Evolutionary conservation across 2,888 invertebrate species (phyloP).

Genomic region (Brachyopa scutellaris): DNA sequence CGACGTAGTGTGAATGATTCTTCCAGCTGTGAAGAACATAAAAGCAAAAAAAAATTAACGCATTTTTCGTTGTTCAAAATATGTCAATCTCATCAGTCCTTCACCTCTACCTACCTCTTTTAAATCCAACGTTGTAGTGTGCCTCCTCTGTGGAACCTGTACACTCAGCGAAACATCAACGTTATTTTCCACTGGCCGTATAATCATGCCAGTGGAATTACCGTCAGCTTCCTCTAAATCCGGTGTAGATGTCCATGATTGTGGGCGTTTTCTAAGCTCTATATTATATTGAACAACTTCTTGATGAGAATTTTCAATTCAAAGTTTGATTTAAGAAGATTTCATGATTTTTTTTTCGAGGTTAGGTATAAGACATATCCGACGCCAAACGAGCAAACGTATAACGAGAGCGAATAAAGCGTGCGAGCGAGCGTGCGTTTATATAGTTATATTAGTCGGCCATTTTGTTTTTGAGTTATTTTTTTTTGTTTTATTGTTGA

Average conservation of each 20-base stretch:
- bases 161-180: conserved; percentile 87
- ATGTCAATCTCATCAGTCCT: too few species aligned
- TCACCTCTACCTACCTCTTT: conserved; percentile 76
- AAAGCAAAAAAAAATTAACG: neutral
- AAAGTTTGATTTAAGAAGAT: conserved; percentile 20
- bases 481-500: conserved; percentile 27
- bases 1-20: conserved; percentile 82
- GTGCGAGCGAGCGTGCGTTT: conserved; percentile 65
- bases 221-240: conserved; percentile 85
- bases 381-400: conserved; percentile 65
- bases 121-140: conserved; percentile 84
- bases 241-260: conserved; percentile 92
- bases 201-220: conserved; percentile 38
- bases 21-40: conserved; percentile 78
- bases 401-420: conserved; percentile 60
- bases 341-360: conserved; percentile 15
- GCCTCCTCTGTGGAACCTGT: conserved; percentile 86
- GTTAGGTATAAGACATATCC: conserved; percentile 40
- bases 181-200: conserved; percentile 84
- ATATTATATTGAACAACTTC: conserved; percentile 82
- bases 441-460: conserved; percentile 59
- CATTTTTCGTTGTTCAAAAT: too few species aligned
- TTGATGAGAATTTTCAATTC: conserved; percentile 70
- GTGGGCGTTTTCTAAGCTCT: conserved; percentile 81
- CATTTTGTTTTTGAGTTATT: conserved; percentile 44